Conservation (phyloP, 2,888 invertebrate species). For the Ctena decussata region DNA sequence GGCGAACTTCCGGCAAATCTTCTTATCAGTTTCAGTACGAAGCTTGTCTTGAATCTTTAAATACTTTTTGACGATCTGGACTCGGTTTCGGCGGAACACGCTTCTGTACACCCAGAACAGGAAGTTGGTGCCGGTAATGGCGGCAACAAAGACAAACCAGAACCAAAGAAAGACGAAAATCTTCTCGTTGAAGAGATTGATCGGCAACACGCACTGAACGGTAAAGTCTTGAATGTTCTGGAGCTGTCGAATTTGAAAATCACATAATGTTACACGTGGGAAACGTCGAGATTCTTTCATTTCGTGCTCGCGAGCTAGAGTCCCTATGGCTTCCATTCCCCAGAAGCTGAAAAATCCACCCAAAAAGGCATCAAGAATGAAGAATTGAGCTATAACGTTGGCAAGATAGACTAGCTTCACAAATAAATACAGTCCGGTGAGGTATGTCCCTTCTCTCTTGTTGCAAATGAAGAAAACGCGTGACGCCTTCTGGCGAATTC, state of each 20-base stretch:
- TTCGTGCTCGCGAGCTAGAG: constrained; percentile 70
- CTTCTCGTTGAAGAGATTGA: constrained; percentile 84
- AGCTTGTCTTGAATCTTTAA: constrained; percentile 78
- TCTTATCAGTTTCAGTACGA: constrained; percentile 78
- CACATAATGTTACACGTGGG: constrained; percentile 81
- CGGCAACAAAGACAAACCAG: constrained; percentile 81
- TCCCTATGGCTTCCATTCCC: constrained; percentile 78
- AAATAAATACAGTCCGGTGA: constrained; percentile 81
- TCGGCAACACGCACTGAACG: constrained; percentile 81
- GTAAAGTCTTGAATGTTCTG: constrained; percentile 82
- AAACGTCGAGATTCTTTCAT: constrained; percentile 79
- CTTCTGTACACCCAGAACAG: constrained; percentile 80
- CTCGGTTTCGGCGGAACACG: constrained; percentile 76
- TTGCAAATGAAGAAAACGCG: constrained; percentile 78
- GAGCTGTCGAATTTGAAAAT: constrained; percentile 82
- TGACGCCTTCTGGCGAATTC: constrained; percentile 77
- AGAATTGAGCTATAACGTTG: constrained; percentile 81
- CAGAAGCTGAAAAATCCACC: constrained; percentile 81
- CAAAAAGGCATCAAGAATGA: constrained; percentile 81
- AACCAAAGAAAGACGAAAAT: constrained; percentile 84
- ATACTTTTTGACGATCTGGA: constrained; percentile 80
- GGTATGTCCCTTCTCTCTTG: constrained; percentile 81
- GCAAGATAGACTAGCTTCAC: constrained; percentile 78
- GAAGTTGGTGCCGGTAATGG: constrained; percentile 78
- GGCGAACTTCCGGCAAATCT: constrained; percentile 78